Percentiles rank a stretch among this genome's conserved stretches.
Conservation (phyloP, 2,113 vertebrate species). For the Lasiurus borealis region DNA sequence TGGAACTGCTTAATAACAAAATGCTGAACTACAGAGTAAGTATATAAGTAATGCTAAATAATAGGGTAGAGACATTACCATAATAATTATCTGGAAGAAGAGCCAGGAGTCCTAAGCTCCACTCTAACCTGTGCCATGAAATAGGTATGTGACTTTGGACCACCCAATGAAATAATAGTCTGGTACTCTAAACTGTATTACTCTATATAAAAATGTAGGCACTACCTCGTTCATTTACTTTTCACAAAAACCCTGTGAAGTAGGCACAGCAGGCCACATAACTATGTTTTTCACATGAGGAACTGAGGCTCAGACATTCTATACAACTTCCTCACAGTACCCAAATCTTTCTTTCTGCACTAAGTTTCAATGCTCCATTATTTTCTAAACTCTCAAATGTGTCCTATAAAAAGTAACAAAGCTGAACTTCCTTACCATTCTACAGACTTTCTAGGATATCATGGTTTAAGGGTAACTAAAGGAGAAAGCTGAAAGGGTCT, state of each 20-base stretch:
- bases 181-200: background rate
- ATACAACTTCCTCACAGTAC: background rate
- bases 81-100: background rate
- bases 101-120: background rate
- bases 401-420: background rate
- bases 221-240: background rate
- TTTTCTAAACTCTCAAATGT: conserved; percentile 4
- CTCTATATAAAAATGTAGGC: background rate
- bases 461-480: background rate
- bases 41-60: background rate
- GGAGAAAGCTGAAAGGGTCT: background rate
- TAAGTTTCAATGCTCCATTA: background rate
- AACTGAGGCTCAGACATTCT: background rate
- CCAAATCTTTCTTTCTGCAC: background rate
- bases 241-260: background rate
- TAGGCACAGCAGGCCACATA: background rate
- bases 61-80: background rate
- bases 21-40: background rate
- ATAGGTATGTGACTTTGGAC: background rate
- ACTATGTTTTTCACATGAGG: background rate
- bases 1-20: background rate
- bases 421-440: background rate
- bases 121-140: background rate
- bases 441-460: background rate
- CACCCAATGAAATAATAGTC: background rate